These are phyloP conservation scores for Gerris buenoi DNA, from an alignment of 1,140 invertebrate species.

Conservation along the genomic window DNA sequence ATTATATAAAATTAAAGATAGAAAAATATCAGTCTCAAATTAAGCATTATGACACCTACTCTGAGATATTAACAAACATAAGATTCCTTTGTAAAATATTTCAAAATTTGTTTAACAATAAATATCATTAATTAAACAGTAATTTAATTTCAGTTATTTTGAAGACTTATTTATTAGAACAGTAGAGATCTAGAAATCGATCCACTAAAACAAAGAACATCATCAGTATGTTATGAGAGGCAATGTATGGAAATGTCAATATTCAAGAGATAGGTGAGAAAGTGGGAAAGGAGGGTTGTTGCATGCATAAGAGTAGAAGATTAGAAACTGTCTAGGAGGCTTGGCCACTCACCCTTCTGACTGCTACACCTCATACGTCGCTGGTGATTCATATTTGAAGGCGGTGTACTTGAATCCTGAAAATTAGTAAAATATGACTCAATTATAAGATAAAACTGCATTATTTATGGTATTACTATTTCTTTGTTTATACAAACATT, in stretches of 20 bases:
- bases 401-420: slow-evolving; percentile 5
- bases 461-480: too few species aligned
- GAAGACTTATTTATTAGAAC: slow-evolving; percentile 12
- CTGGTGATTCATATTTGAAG: slow-evolving; percentile 13
- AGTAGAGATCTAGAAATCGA: slow-evolving; percentile 16
- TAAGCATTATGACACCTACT: too few species aligned
- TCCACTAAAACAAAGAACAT: slow-evolving; percentile 14
- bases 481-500: too few species aligned
- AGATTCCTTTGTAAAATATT: too few species aligned
- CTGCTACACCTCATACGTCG: slow-evolving; percentile 6
- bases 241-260: neutral
- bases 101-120: too few species aligned
- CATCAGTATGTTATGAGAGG: neutral
- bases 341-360: slow-evolving; percentile 11
- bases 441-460: slow-evolving; percentile 6
- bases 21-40: too few species aligned
- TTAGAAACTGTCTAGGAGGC: neutral
- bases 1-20: too few species aligned
- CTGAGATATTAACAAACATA: too few species aligned
- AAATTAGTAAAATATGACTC: slow-evolving; percentile 2
- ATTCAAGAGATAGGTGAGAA: neutral
- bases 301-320: neutral
- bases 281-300: neutral
- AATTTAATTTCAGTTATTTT: neutral
- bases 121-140: too few species aligned